Evolutionary conservation across 2,113 vertebrate genomes (phyloP).

Genomic region (Peromyscus polionotus): DNA sequence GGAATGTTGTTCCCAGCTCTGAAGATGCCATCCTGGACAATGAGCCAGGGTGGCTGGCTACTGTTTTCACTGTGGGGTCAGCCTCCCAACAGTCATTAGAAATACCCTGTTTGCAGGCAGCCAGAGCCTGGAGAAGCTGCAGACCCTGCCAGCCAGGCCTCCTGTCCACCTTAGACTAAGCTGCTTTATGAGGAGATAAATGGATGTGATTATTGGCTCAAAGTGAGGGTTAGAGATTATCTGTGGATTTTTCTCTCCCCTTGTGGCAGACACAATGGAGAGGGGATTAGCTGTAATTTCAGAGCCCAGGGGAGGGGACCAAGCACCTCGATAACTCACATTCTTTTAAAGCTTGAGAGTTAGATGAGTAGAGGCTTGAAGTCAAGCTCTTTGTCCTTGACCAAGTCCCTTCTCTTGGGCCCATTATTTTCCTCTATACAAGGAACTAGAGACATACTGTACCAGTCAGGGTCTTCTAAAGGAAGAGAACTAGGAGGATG

Average conservation of each 20-base stretch:
- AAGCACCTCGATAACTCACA: neutral
- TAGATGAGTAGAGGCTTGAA: neutral
- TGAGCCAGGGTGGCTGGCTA: neutral
- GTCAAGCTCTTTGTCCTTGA: neutral
- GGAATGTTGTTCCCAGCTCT: neutral
- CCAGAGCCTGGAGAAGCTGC: neutral
- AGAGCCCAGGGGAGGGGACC: neutral
- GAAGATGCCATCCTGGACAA: neutral
- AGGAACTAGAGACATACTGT: neutral
- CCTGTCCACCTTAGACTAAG: neutral
- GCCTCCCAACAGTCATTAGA: neutral
- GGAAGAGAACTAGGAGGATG: neutral
- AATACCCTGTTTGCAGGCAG: neutral
- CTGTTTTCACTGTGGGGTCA: neutral
- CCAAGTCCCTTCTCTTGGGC: neutral
- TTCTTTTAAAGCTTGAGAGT: constrained; percentile 32
- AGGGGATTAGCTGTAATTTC: constrained; percentile 35
- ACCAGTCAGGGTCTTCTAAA: neutral
- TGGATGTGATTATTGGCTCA: constrained; percentile 57
- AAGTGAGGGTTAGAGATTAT: constrained; percentile 66
- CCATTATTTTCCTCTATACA: neutral
- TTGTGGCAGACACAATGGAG: constrained; percentile 3
- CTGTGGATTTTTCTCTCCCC: constrained; percentile 65
- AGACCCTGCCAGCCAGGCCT: neutral
- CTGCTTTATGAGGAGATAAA: constrained; percentile 61